Conservation (phyloP, 2,797 vertebrate genomes). For the Acanthis flammea region DNA sequence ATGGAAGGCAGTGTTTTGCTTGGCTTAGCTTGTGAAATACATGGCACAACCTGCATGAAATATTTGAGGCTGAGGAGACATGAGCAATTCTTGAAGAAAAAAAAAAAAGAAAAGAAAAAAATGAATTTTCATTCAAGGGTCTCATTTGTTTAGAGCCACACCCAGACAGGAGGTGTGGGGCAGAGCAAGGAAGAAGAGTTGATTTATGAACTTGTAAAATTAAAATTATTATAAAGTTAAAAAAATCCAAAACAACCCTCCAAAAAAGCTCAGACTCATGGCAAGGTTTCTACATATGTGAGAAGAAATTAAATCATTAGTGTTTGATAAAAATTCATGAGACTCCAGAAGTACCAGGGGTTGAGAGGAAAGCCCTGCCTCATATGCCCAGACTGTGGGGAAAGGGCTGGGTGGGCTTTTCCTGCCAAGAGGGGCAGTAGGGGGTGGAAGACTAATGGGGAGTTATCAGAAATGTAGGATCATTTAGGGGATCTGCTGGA, state of each 20-base stretch:
- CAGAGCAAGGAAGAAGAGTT: neutral
- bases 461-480: neutral
- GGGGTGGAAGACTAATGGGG: neutral
- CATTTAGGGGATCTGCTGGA: neutral
- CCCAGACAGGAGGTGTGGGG: neutral
- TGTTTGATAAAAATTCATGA: neutral
- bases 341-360: neutral
- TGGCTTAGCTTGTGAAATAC: conserved; percentile 57
- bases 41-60: conserved; percentile 68
- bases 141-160: conserved; percentile 48
- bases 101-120: neutral
- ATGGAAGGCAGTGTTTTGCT: conserved; percentile 51
- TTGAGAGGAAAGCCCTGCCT: neutral
- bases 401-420: neutral
- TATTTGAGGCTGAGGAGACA: conserved; percentile 61
- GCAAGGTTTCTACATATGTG: neutral
- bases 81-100: neutral
- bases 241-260: neutral
- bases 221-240: neutral
- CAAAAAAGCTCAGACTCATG: neutral
- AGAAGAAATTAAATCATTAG: neutral
- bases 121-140: conserved; percentile 39
- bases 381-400: neutral
- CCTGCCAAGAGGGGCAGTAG: fast-evolving
- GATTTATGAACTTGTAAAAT: conserved; percentile 30